Percentiles rank a stretch among this genome's conserved stretches.
phyloP scores from a whole-genome alignment of 2,797 vertebrate species.

The Remorina albescens region DNA sequence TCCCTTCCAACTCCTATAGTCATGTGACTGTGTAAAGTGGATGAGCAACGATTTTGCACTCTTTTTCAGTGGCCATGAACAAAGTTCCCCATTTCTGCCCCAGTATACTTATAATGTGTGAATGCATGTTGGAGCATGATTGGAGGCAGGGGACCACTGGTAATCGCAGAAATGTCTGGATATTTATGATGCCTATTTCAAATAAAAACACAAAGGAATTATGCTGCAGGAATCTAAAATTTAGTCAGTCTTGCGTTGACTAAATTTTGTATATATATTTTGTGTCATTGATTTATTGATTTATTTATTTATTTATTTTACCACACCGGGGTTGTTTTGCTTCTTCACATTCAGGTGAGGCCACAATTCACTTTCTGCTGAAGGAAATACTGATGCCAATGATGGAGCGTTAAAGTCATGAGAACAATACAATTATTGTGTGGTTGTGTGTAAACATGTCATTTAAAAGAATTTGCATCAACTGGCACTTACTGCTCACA shows the following conservation, averaged over 20 bases:
- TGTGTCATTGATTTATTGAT: background rate
- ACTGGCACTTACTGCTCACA: background rate
- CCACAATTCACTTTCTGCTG: background rate
- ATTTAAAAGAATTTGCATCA: background rate
- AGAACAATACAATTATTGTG: background rate
- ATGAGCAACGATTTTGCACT: too few relatives aligned
- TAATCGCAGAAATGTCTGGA: slow-evolving; percentile 17
- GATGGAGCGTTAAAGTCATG: background rate
- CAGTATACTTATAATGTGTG: slow-evolving; percentile 1
- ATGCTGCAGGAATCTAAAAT: background rate
- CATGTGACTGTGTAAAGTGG: slow-evolving; percentile 16
- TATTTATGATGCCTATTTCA: slow-evolving; percentile 6
- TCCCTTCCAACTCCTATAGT: slow-evolving; percentile 20
- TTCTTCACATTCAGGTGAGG: background rate
- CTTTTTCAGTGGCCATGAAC: slow-evolving; percentile 34
- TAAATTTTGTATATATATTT: slow-evolving; percentile 15
- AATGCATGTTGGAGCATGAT: background rate
- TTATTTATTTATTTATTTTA: too few relatives aligned
- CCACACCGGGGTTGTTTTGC: slow-evolving; percentile 2
- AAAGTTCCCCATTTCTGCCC: background rate
- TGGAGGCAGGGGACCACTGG: background rate
- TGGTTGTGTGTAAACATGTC: background rate
- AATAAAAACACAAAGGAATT: slow-evolving; percentile 7
- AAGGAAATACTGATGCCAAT: background rate
- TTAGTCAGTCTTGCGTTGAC: background rate